Evolutionary conservation across 2,113 vertebrate genomes (phyloP).

Genomic region (Lamprotornis superbus): DNA sequence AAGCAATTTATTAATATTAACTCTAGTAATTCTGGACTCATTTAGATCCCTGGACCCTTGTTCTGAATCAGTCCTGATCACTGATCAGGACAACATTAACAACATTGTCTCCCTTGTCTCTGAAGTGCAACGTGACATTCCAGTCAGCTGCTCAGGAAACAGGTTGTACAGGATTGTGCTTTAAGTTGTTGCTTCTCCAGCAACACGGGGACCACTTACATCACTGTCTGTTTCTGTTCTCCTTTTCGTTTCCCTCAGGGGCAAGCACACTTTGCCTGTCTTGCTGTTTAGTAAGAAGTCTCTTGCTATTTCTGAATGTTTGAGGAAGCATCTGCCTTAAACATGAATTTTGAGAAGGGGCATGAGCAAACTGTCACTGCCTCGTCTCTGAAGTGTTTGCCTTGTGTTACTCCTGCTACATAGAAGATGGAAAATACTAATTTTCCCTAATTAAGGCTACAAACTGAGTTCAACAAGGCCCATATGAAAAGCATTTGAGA

Average conservation of each 20-base stretch:
- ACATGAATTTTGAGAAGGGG: background rate
- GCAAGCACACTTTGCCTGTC: background rate
- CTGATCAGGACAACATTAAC: too few species aligned
- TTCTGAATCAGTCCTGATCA: background rate
- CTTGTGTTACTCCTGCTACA: background rate
- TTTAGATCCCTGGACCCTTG: background rate
- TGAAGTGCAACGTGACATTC: background rate
- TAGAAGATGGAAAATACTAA: background rate
- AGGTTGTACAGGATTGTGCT: background rate
- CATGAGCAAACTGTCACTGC: background rate
- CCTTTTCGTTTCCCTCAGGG: constrained; percentile 27
- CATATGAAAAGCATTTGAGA: background rate
- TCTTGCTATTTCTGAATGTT: constrained; percentile 23
- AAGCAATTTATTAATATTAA: background rate
- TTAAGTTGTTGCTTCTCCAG: background rate
- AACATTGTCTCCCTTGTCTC: background rate
- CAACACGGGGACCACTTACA: background rate
- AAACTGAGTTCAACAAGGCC: background rate
- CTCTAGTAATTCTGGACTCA: background rate
- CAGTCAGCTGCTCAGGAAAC: background rate
- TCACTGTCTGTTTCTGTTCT: constrained; percentile 24
- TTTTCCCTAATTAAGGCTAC: background rate
- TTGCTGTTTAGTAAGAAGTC: constrained; percentile 13
- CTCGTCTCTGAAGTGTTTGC: fast-evolving
- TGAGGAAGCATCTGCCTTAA: constrained; percentile 18